A percentile compares a stretch with the other conserved stretches of the same genome.
Conservation (phyloP, 2,888 invertebrate species). For the Habroteleia sp. region DNA sequence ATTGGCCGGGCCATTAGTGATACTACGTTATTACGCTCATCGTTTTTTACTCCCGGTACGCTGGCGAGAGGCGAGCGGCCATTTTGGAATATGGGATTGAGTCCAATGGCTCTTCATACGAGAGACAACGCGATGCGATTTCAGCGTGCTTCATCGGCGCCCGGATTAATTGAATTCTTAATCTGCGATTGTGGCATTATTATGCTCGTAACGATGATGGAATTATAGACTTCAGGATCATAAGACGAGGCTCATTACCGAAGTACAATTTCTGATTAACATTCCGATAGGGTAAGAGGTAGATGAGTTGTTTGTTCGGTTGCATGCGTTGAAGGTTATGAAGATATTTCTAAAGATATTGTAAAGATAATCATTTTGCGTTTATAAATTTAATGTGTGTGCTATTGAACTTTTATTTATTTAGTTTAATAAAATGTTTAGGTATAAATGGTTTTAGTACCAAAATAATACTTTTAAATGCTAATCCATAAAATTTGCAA, state of each 20-base stretch:
- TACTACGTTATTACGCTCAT: slow-evolving; percentile 81
- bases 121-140: slow-evolving; percentile 51
- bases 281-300: slow-evolving; percentile 17
- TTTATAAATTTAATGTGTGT: too few relatives aligned
- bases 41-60: slow-evolving; percentile 77
- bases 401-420: too few relatives aligned
- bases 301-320: background rate
- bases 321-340: too few relatives aligned
- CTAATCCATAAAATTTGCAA: too few relatives aligned
- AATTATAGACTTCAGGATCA: slow-evolving; percentile 39
- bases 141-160: slow-evolving; percentile 49
- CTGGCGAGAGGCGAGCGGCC: slow-evolving; percentile 73
- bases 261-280: slow-evolving; percentile 50
- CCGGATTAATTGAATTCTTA: slow-evolving; percentile 58
- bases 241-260: slow-evolving; percentile 38
- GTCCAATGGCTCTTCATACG: slow-evolving; percentile 65
- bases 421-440: too few relatives aligned
- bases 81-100: slow-evolving; percentile 79
- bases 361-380: too few relatives aligned
- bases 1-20: slow-evolving; percentile 81
- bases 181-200: slow-evolving; percentile 48
- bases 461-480: too few relatives aligned
- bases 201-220: slow-evolving; percentile 46
- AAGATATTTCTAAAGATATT: too few relatives aligned
- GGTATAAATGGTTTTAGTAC: too few relatives aligned